Evolutionary conservation across 2,797 vertebrate genomes (phyloP).

Genomic region (Halcyon leucocephala): DNA sequence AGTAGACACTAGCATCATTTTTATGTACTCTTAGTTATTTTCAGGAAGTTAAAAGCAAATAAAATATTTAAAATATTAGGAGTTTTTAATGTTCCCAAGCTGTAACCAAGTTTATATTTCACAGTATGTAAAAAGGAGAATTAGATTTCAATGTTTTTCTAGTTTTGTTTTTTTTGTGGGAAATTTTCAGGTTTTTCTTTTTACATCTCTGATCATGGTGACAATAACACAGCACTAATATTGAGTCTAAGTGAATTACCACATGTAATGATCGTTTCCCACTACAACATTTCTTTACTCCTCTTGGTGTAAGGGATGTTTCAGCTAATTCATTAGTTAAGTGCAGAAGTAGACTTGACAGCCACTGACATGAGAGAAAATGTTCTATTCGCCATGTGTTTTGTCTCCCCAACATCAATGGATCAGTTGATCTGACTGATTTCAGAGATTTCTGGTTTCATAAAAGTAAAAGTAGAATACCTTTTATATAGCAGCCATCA

Average conservation of each 20-base stretch:
- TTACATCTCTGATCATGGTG: not conserved
- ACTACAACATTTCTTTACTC: not conserved
- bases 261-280: not conserved
- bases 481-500: not conserved
- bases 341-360: not conserved
- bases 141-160: not conserved
- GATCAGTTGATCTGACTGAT: not conserved
- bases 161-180: not conserved
- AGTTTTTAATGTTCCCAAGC: slow-evolving; percentile 31
- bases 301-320: not conserved
- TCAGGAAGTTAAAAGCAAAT: slow-evolving; percentile 33
- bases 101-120: slow-evolving; percentile 64
- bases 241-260: not conserved
- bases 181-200: not conserved
- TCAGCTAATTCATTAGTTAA: not conserved
- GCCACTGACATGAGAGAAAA: not conserved
- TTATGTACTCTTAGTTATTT: slow-evolving; percentile 44
- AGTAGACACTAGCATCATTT: slow-evolving; percentile 9
- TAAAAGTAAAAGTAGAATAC: not conserved
- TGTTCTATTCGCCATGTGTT: not conserved
- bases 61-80: slow-evolving; percentile 56
- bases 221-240: not conserved
- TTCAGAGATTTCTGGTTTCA: not conserved
- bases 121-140: not conserved
- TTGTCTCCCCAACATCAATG: not conserved